Percentiles rank a stretch among this genome's conserved stretches.
Evolutionary conservation across 2,113 vertebrate genomes (phyloP).

Genomic region (chimpanzee (Pan troglodytes)): NHGRI_mPanTro3-v2.1_pri NC_072415.2:77571001-77571500

Average conservation of each 20-base stretch:
- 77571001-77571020: neutral
- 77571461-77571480: neutral
- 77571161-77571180: neutral
- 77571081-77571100: neutral
- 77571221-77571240: slow-evolving; percentile 63
- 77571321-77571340: neutral
- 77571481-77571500: neutral
- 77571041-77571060: neutral
- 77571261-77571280: slow-evolving; percentile 37
- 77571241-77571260: neutral
- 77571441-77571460: slow-evolving; percentile 5
- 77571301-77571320: slow-evolving; percentile 67
- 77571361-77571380: slow-evolving; percentile 8
- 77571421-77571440: neutral
- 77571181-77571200: slow-evolving; percentile 35
- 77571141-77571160: slow-evolving; percentile 2
- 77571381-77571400: slow-evolving; percentile 45
- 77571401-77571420: neutral
- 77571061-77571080: neutral
- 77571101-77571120: neutral
- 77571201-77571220: slow-evolving; percentile 47
- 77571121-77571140: neutral
- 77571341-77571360: slow-evolving; percentile 44
- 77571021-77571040: slow-evolving; percentile 47
- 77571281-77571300: slow-evolving; percentile 36